phyloP scores from a whole-genome alignment of 2,888 invertebrate genomes.

The Thecophora atra region DNA sequence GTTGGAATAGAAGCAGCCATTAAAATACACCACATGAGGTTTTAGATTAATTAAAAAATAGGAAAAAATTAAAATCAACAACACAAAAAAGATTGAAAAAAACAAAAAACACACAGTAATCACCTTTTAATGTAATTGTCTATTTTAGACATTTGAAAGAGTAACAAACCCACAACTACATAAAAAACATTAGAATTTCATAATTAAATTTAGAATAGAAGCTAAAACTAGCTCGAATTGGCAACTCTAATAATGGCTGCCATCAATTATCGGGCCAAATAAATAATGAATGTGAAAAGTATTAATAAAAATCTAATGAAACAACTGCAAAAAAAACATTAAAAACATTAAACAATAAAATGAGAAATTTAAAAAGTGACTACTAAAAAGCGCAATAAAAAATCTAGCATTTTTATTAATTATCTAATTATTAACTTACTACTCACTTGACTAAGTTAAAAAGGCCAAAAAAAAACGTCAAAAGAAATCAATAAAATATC shows the following conservation, averaged over 20 bases:
- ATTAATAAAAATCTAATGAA: too few species aligned
- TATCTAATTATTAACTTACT: background rate
- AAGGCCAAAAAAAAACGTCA: slow-evolving; percentile 6
- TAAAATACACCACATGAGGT: background rate
- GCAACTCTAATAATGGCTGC: slow-evolving; percentile 1
- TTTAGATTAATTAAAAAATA: background rate
- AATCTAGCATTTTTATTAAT: slow-evolving; percentile 33
- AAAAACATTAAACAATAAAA: slow-evolving; percentile 1
- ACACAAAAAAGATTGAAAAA: background rate
- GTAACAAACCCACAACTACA: background rate
- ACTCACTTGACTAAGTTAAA: slow-evolving; percentile 4
- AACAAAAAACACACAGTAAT: background rate
- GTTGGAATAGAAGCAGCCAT: background rate
- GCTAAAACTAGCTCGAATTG: background rate
- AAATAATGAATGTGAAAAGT: slow-evolving; percentile 10
- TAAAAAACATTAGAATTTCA: background rate
- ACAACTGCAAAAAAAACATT: slow-evolving; percentile 8
- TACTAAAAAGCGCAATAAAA: slow-evolving; percentile 11
- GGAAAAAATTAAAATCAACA: background rate
- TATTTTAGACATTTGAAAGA: background rate
- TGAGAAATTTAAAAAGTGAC: background rate
- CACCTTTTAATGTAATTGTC: slow-evolving; percentile 12
- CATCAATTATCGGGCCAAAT: background rate
- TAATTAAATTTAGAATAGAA: background rate
- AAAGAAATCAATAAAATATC: background rate